A percentile compares a stretch with the other conserved stretches of the same genome.
These are phyloP conservation scores for Cavia porcellus DNA, from an alignment of 2,113 vertebrate genomes.

Conservation along the genomic window DNA sequence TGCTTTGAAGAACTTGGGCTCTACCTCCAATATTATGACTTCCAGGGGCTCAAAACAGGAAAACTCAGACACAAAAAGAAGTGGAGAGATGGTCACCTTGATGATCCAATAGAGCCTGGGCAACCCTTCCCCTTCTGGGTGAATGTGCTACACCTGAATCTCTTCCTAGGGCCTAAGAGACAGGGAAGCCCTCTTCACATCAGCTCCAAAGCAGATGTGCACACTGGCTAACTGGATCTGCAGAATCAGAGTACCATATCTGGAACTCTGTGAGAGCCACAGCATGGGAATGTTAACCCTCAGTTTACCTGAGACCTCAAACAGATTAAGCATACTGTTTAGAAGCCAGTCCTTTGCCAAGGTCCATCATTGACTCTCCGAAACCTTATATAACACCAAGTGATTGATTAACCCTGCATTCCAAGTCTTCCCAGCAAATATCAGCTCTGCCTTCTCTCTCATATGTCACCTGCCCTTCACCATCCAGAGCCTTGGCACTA, in stretches of 20 bases:
- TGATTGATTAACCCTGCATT: not conserved
- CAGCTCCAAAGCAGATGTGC: conserved; percentile 72
- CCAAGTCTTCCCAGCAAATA: conserved; percentile 28
- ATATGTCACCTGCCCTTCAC: not conserved
- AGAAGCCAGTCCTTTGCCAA: not conserved
- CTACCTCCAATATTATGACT: not conserved
- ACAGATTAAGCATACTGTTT: not conserved
- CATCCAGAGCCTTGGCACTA: not conserved
- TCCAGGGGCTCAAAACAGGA: conserved; percentile 23
- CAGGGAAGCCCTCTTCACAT: not conserved
- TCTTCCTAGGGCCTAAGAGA: not conserved
- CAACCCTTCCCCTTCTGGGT: not conserved
- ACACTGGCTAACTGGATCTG: conserved; percentile 50
- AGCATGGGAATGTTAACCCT: conserved; percentile 63
- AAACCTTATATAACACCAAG: not conserved
- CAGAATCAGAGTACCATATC: conserved; percentile 51
- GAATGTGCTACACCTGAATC: conserved; percentile 22
- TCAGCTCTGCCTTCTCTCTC: not conserved
- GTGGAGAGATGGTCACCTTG: conserved; percentile 22
- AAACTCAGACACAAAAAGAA: conserved; percentile 40
- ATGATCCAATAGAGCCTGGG: not conserved
- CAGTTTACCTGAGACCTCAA: not conserved
- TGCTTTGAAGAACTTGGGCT: not conserved
- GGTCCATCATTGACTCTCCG: not conserved
- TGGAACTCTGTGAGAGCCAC: conserved; percentile 54